Percentiles rank a stretch among this genome's conserved stretches.
Evolutionary conservation across 2,888 invertebrate species (phyloP).

Genomic region (Litoditis marina): DNA sequence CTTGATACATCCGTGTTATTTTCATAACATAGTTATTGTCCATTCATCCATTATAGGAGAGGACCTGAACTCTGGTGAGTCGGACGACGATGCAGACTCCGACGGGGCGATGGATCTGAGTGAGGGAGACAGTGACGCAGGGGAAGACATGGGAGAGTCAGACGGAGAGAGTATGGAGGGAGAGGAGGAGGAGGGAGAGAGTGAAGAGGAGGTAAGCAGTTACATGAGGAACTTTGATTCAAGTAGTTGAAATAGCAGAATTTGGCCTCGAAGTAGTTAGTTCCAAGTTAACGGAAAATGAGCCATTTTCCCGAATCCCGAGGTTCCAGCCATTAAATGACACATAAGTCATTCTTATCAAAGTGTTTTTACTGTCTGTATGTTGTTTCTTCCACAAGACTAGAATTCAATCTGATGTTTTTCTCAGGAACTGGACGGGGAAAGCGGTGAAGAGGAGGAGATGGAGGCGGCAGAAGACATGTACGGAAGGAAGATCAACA

Average conservation of each 20-base stretch:
- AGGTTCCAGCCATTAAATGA: too few relatives aligned
- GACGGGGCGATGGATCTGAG: conserved; percentile 8
- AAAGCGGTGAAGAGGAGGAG: conserved; percentile 15
- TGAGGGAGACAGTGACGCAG: conserved; percentile 11
- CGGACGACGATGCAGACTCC: neutral
- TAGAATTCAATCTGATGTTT: too few relatives aligned
- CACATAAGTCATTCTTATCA: too few relatives aligned
- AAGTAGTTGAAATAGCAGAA: neutral
- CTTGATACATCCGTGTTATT: too few relatives aligned
- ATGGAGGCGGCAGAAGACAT: conserved; percentile 32
- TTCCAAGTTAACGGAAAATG: conserved; percentile 3
- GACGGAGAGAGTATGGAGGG: conserved; percentile 16
- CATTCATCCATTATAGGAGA: too few relatives aligned
- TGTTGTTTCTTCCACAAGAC: too few relatives aligned
- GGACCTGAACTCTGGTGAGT: conserved; percentile 10
- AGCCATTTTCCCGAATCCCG: too few relatives aligned
- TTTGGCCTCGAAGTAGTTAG: neutral
- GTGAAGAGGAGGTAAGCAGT: conserved; percentile 18
- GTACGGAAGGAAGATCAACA: conserved; percentile 42
- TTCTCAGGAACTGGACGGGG: too few relatives aligned
- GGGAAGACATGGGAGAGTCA: conserved; percentile 2
- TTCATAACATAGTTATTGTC: too few relatives aligned
- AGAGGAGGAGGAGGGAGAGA: conserved; percentile 27
- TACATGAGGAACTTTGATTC: too few relatives aligned
- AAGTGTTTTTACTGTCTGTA: too few relatives aligned